A percentile compares a stretch with the other conserved stretches of the same genome.
Evolutionary conservation across 2,113 vertebrate species (phyloP).

Genomic region (Gobius niger): DNA sequence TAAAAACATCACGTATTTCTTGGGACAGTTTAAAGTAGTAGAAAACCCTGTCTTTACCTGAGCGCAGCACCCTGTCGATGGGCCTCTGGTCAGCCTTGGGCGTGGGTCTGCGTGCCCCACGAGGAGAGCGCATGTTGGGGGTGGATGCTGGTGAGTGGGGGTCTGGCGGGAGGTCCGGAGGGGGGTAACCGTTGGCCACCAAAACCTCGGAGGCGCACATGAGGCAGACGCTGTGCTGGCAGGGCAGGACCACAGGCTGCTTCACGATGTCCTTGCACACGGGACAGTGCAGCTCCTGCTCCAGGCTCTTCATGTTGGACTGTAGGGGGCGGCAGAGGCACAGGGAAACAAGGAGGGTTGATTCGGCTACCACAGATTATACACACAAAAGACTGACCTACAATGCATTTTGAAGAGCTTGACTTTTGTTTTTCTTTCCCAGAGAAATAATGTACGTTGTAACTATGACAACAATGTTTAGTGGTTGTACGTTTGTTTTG

Average conservation of each 20-base stretch:
- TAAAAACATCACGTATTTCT: too few relatives aligned
- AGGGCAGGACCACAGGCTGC: constrained; percentile 92
- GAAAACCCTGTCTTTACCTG: constrained; percentile 70
- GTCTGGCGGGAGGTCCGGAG: constrained; percentile 85
- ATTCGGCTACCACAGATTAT: too few relatives aligned
- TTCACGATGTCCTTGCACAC: constrained; percentile 95
- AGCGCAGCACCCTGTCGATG: constrained; percentile 87
- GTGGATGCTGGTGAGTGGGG: constrained; percentile 93
- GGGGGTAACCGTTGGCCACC: constrained; percentile 87
- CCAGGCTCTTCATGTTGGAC: constrained; percentile 97
- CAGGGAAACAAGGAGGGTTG: too few relatives aligned
- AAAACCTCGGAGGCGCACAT: constrained; percentile 92
- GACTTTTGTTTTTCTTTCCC: too few relatives aligned
- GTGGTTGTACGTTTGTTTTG: too few relatives aligned
- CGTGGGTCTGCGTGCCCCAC: constrained; percentile 81
- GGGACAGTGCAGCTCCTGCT: constrained; percentile 89
- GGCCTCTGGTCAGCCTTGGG: constrained; percentile 86
- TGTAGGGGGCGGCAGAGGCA: constrained; percentile 52
- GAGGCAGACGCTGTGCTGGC: constrained; percentile 91
- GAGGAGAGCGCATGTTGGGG: constrained; percentile 88
- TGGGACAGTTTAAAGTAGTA: too few relatives aligned
- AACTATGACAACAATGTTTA: too few relatives aligned
- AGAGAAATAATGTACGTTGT: too few relatives aligned
- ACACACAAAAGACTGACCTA: too few relatives aligned
- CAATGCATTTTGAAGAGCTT: too few relatives aligned